Evolutionary conservation across 2,797 vertebrate genomes (phyloP).

Genomic region (Hemitrygon akajei): DNA sequence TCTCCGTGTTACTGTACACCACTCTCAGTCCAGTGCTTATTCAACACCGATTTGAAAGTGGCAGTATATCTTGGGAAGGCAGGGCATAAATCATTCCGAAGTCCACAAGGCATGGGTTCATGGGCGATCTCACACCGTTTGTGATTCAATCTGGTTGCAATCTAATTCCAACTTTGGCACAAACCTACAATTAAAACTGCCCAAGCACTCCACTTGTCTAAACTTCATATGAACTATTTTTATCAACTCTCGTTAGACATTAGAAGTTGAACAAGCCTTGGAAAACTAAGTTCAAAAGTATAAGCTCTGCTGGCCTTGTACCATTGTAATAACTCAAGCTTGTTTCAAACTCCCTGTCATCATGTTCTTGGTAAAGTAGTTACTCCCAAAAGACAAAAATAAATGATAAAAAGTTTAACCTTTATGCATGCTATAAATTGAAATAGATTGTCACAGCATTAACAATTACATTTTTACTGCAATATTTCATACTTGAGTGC

Average conservation of each 20-base stretch:
- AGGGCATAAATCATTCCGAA: neutral
- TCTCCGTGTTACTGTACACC: no score
- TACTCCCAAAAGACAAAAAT: neutral
- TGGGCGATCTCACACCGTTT: neutral
- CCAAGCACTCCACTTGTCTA: neutral
- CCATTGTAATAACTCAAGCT: neutral
- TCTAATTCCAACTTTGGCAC: neutral
- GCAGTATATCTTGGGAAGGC: neutral
- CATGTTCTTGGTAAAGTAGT: neutral
- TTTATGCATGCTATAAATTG: neutral
- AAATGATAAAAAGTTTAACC: constrained; percentile 17
- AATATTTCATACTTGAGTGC: neutral
- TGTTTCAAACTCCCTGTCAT: neutral
- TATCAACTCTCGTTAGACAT: neutral
- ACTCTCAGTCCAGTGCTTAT: neutral
- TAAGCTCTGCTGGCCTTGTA: neutral
- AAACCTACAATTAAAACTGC: neutral
- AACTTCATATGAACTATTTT: neutral
- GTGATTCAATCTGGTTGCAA: neutral
- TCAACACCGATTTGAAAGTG: neutral
- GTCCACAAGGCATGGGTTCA: neutral
- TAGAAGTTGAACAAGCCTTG: neutral
- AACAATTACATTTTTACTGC: neutral
- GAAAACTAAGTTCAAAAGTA: neutral
- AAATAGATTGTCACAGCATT: neutral